Base-by-base conservation (phyloP, 2,797 vertebrate genomes). In the Oryzias sinensis region DNA sequence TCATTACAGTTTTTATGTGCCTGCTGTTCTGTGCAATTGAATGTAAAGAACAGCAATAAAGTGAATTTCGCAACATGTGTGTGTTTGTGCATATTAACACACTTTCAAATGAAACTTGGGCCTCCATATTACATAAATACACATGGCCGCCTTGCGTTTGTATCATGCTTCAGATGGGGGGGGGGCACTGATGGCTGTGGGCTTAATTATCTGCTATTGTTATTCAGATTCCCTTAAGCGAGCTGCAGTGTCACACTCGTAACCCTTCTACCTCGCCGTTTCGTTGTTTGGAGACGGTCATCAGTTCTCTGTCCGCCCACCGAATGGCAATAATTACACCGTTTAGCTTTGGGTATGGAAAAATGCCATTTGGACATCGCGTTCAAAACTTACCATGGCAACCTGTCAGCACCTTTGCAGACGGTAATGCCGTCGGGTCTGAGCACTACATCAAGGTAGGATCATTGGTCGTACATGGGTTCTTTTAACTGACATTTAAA, bases 201-300 rank as follows among this genome's bases (percentile, higher is more conserved):
- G 80, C 82, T 81, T 88, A 90, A 90, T 92, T 86, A 90, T 81
- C 82, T 84, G 56, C 84, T 74, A 86, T 92, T 92, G 91, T 91
- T 88, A 85, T 89, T 88, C 81, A 83, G 81, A 89, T 88, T 89
- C 84, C 81, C 85, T 75, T 81, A 86, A 88, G 87, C 79, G 61
- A 15, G 62, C 61, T n/a, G 67, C 65, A 5, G 79, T 83, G 87
- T 86, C 82, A 74, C 84, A 75, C 86, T 87, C 85, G 88, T 89
- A 87, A 91, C 86, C 88, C 76, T 75, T 53, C 77, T 70, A 76
- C 80, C 79, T 77, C 65, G 58, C 81, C 74, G 84, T 75, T 84
- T 81, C 77, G 65, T 74, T 56, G 53, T 74, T 59, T 24, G 53
- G 62, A 80, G 70, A 73, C 53, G 15, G 74, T 79, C 68, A 70